phyloP scores from a whole-genome alignment of 35 echinoderm and acorn worm genomes.

The Apostichopus californicus region DNA sequence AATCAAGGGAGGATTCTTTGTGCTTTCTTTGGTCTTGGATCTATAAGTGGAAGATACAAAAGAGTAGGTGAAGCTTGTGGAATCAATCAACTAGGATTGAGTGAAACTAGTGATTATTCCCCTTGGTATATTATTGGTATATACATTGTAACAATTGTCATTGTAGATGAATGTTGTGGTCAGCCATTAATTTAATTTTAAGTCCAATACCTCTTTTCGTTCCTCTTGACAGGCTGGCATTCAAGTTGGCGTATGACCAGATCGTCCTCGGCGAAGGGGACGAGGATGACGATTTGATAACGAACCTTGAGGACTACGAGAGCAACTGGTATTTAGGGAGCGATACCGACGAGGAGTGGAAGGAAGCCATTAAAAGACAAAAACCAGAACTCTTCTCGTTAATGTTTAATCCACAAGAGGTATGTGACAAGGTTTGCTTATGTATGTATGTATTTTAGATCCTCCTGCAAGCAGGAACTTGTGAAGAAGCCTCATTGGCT shows the following conservation, averaged over 20 bases:
- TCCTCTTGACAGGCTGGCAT: constrained; percentile 74
- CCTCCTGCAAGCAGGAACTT: no score
- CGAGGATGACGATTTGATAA: constrained; percentile 75
- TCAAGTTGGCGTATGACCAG: constrained; percentile 96
- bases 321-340: constrained; percentile 84
- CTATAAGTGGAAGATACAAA: no score
- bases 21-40: no score
- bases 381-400: constrained; percentile 87
- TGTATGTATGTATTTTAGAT: no score
- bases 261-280: constrained; percentile 77
- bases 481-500: no score
- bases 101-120: no score
- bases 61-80: no score
- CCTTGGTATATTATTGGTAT: no score
- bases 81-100: no score
- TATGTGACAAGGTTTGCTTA: not conserved
- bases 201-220: not conserved
- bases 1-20: no score
- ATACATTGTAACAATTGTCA: no score
- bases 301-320: constrained; percentile 90
- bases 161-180: not conserved
- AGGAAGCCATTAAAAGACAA: constrained; percentile 58
- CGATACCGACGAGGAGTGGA: constrained; percentile 76
- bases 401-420: constrained; percentile 76
- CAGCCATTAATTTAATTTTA: not conserved